These are phyloP conservation scores for Gymnothorax reevesii DNA, from an alignment of 2,797 vertebrate species.

Conservation along the genomic window DNA sequence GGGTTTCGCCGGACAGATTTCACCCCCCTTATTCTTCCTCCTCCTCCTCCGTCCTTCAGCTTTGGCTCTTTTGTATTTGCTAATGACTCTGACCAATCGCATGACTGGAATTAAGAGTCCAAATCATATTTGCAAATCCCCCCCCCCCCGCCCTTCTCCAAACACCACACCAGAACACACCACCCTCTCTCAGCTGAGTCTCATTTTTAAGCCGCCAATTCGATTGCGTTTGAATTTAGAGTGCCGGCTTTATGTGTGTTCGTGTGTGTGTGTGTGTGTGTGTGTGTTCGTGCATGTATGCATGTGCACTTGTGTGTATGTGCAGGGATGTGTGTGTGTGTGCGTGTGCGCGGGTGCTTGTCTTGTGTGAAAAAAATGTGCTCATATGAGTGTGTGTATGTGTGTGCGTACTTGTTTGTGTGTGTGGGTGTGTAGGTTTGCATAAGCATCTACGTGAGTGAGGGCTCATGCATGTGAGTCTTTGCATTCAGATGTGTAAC, in stretches of 20 bases:
- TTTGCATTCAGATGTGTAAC: no score
- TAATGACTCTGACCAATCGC: slow-evolving; percentile 54
- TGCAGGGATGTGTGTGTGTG: not conserved
- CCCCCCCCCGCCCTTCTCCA: not conserved
- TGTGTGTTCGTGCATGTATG: not conserved
- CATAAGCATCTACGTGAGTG: not conserved
- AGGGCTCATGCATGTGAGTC: not conserved
- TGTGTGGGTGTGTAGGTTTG: no score
- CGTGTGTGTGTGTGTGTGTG: slow-evolving; percentile 2
- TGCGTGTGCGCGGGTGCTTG: no score
- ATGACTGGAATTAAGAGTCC: slow-evolving; percentile 45
- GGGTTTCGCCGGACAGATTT: slow-evolving; percentile 56
- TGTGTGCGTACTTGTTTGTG: no score
- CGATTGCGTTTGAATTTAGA: not conserved
- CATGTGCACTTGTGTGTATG: not conserved
- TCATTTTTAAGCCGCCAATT: slow-evolving; percentile 26
- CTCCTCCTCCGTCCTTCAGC: slow-evolving; percentile 28
- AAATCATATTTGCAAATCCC: slow-evolving; percentile 50
- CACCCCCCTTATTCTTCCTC: slow-evolving; percentile 32
- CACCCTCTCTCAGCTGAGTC: slow-evolving; percentile 6
- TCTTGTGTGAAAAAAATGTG: no score
- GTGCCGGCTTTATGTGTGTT: not conserved
- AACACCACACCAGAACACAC: not conserved
- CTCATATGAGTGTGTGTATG: not conserved
- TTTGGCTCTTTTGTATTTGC: slow-evolving; percentile 44